phyloP scores from a whole-genome alignment of 2,797 vertebrate genomes.

The Rhynchotus rufescens region DNA sequence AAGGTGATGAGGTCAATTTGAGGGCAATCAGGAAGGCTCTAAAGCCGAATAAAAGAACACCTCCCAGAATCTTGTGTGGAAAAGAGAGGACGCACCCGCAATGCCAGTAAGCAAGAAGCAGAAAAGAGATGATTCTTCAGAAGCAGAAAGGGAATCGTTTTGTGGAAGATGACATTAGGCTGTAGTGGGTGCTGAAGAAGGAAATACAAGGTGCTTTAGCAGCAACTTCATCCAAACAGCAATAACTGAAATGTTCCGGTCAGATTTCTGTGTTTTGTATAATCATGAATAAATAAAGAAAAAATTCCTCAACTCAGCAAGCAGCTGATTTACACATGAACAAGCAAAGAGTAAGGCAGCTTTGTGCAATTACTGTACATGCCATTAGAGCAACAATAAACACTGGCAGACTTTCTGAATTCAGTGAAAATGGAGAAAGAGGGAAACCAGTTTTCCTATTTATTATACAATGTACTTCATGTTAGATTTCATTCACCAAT shows the following conservation, averaged over 20 bases:
- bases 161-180: background rate
- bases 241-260: background rate
- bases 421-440: background rate
- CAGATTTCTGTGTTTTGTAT: background rate
- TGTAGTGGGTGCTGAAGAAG: background rate
- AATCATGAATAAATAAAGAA: background rate
- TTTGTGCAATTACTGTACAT: background rate
- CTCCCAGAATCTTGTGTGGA: background rate
- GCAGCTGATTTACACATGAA: background rate
- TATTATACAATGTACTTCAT: background rate
- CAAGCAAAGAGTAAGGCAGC: background rate
- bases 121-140: background rate
- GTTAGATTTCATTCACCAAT: background rate
- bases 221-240: background rate
- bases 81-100: background rate
- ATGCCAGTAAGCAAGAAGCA: background rate
- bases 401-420: background rate
- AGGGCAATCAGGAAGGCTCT: background rate
- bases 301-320: background rate
- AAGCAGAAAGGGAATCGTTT: background rate
- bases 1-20: background rate
- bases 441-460: background rate
- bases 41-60: background rate
- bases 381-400: background rate
- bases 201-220: background rate